phyloP scores from a whole-genome alignment of 1,140 invertebrate genomes.

The Lucilia cuprina region DNA sequence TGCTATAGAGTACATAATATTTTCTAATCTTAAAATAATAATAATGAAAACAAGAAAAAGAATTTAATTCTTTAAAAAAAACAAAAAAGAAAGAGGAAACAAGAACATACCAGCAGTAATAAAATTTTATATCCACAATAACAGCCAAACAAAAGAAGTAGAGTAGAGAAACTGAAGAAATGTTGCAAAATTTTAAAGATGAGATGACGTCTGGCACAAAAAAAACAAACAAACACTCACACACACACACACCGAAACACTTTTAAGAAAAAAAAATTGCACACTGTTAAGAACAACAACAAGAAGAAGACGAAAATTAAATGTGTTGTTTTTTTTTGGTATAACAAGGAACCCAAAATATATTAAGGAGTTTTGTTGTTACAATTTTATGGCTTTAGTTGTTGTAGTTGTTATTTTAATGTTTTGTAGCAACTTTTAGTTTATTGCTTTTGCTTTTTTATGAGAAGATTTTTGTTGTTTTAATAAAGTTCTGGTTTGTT shows the following conservation, averaged over 20 bases:
- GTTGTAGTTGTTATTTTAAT: neutral
- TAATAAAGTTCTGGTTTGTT: neutral
- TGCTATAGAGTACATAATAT: too few relatives aligned
- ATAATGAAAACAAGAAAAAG: too few relatives aligned
- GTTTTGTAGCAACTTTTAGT: too few relatives aligned
- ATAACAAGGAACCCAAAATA: neutral
- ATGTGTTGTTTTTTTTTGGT: neutral
- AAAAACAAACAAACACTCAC: too few relatives aligned
- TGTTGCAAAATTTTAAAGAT: neutral
- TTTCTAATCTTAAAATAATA: too few relatives aligned
- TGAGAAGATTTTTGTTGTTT: neutral
- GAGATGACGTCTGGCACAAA: neutral
- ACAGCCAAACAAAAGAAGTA: neutral
- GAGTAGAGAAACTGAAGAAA: neutral
- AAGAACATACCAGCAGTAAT: constrained; percentile 17
- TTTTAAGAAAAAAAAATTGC: neutral
- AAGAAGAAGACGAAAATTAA: neutral
- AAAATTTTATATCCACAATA: constrained; percentile 35
- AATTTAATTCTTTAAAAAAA: too few relatives aligned
- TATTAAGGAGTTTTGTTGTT: neutral
- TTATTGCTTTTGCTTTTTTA: neutral
- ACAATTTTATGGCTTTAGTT: neutral
- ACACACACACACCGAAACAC: neutral
- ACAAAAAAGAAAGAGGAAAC: neutral
- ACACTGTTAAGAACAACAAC: neutral